Conservation (phyloP, 2,888 invertebrate species). For the Gandaritis pyraliata region DNA sequence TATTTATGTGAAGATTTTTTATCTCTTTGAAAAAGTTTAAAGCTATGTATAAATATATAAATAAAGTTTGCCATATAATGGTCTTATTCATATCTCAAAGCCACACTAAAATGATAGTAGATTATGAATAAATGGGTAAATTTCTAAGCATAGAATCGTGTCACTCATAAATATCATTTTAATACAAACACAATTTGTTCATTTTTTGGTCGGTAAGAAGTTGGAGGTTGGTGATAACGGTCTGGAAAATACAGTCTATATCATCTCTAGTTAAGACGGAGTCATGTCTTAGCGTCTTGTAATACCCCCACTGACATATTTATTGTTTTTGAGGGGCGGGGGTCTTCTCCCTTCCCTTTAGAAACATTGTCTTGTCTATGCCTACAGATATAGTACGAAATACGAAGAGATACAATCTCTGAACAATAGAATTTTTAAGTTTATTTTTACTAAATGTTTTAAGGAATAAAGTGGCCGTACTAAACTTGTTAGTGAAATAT, state of each 20-base stretch:
- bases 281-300: constrained; percentile 69
- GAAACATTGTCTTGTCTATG: constrained; percentile 49
- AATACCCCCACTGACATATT: constrained; percentile 83
- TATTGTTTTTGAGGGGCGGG: constrained; percentile 76
- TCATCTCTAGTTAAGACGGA: constrained; percentile 54
- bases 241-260: neutral
- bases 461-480: constrained; percentile 39
- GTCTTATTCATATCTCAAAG: neutral
- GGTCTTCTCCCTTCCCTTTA: constrained; percentile 54
- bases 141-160: no score
- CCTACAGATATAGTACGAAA: constrained; percentile 43
- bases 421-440: constrained; percentile 40
- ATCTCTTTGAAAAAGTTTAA: no score
- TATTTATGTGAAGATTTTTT: no score
- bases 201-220: no score
- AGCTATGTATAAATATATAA: no score
- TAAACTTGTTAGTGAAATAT: constrained; percentile 37
- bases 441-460: constrained; percentile 37
- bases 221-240: no score
- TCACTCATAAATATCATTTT: no score
- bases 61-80: no score
- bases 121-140: no score
- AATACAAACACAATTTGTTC: no score
- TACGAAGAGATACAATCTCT: constrained; percentile 53
- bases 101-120: no score